phyloP scores from a whole-genome alignment of 2,113 vertebrate species.

The Oceanites oceanicus region DNA sequence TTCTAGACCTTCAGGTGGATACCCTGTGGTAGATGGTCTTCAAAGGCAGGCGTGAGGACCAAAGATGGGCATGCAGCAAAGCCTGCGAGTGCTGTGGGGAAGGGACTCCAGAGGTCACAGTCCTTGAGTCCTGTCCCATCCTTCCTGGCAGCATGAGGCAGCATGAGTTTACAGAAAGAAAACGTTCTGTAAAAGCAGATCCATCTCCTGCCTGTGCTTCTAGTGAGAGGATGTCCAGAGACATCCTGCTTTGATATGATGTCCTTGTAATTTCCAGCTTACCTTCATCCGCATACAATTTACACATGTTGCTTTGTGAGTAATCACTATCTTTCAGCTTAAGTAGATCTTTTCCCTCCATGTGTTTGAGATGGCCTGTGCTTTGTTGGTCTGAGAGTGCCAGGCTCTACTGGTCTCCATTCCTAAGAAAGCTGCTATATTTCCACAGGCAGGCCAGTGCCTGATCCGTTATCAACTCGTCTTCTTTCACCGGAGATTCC shows the following conservation, averaged over 20 bases:
- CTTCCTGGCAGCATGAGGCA: not conserved
- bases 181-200: not conserved
- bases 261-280: not conserved
- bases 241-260: not conserved
- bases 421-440: not conserved
- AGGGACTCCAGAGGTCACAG: not conserved
- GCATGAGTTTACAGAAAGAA: not conserved
- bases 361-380: not conserved
- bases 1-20: not conserved
- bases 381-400: not conserved
- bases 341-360: accelerated
- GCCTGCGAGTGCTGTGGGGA: not conserved
- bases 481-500: not conserved
- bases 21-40: not conserved
- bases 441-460: not conserved
- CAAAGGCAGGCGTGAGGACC: not conserved
- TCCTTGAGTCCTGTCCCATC: not conserved
- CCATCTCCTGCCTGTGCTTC: not conserved
- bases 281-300: not conserved
- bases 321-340: not conserved
- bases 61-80: not conserved
- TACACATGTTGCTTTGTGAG: not conserved
- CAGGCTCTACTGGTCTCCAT: not conserved
- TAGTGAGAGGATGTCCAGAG: not conserved
- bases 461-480: not conserved